Evolutionary conservation across 2,888 invertebrate species (phyloP).

Genomic region (Baronia brevicornis): DNA sequence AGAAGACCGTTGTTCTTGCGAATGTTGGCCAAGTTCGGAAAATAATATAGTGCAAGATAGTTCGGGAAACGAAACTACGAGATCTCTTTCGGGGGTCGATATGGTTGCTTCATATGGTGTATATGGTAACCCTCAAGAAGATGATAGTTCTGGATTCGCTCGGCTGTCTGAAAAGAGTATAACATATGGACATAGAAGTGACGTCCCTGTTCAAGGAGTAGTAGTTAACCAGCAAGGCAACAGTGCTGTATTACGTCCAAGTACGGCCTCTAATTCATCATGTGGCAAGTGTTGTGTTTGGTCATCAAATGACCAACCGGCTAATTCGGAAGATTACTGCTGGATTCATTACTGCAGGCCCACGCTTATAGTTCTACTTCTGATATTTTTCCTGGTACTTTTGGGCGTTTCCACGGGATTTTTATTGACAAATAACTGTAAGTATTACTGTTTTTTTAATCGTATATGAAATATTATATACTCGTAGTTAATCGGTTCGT

Average conservation of each 20-base stretch:
- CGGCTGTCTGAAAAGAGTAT: constrained; percentile 57
- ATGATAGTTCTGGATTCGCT: constrained; percentile 67
- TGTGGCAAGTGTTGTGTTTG: constrained; percentile 57
- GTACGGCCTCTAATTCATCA: constrained; percentile 34
- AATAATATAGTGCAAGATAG: constrained; percentile 54
- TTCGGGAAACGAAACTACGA: constrained; percentile 52
- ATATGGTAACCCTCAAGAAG: constrained; percentile 67
- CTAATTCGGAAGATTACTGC: constrained; percentile 67
- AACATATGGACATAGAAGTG: constrained; percentile 57
- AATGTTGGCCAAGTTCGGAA: constrained; percentile 70
- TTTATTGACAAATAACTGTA: constrained; percentile 76
- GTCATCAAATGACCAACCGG: constrained; percentile 48
- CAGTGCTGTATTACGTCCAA: constrained; percentile 60
- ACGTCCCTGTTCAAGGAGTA: constrained; percentile 67
- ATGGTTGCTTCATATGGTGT: constrained; percentile 74
- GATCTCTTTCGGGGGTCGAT: constrained; percentile 66
- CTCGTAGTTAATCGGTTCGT: no score
- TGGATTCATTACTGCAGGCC: constrained; percentile 74
- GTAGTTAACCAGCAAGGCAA: constrained; percentile 72
- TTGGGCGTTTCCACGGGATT: constrained; percentile 75
- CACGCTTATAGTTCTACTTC: constrained; percentile 66
- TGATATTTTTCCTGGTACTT: constrained; percentile 72
- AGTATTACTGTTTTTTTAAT: no score
- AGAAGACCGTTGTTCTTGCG: constrained; percentile 69
- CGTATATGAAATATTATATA: no score